These are phyloP conservation scores for Nibea coibor DNA, from an alignment of 2,113 vertebrate species.

Conservation along the genomic window DNA sequence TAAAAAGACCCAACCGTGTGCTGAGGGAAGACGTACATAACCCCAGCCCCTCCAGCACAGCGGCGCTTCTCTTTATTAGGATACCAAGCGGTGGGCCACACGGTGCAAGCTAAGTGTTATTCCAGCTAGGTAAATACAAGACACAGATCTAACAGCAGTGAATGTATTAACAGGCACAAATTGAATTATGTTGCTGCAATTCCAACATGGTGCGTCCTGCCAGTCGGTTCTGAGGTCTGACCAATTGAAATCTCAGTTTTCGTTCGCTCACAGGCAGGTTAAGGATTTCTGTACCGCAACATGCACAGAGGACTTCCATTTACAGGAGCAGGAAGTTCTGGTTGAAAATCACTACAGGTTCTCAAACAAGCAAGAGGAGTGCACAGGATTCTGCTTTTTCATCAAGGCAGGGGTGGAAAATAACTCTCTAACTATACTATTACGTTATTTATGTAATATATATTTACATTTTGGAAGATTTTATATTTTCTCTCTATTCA, in stretches of 20 bases:
- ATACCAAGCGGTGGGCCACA: constrained; percentile 52
- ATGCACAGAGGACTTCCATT: constrained; percentile 25
- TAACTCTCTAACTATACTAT: neutral
- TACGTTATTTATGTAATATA: neutral
- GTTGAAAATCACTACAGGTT: constrained; percentile 1
- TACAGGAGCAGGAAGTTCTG: constrained; percentile 2
- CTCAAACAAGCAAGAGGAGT: constrained; percentile 6
- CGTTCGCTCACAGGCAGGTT: constrained; percentile 36
- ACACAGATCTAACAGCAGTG: constrained; percentile 59
- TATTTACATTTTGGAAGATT: neutral
- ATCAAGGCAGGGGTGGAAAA: neutral
- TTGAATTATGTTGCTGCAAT: constrained; percentile 71
- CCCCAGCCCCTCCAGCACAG: constrained; percentile 46
- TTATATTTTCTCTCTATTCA: neutral
- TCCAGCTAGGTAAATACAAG: constrained; percentile 82
- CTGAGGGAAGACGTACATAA: constrained; percentile 70
- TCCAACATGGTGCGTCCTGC: constrained; percentile 30
- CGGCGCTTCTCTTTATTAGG: constrained; percentile 64
- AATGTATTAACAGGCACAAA: constrained; percentile 76
- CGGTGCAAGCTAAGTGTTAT: constrained; percentile 68
- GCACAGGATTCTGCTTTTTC: constrained; percentile 1
- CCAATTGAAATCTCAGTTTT: constrained; percentile 53
- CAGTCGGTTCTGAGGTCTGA: constrained; percentile 43
- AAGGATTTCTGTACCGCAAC: constrained; percentile 29
- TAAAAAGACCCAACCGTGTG: constrained; percentile 40